These are phyloP conservation scores for Dicrostonyx torquatus DNA, from an alignment of 2,797 vertebrate species.

Conservation along the genomic window DNA sequence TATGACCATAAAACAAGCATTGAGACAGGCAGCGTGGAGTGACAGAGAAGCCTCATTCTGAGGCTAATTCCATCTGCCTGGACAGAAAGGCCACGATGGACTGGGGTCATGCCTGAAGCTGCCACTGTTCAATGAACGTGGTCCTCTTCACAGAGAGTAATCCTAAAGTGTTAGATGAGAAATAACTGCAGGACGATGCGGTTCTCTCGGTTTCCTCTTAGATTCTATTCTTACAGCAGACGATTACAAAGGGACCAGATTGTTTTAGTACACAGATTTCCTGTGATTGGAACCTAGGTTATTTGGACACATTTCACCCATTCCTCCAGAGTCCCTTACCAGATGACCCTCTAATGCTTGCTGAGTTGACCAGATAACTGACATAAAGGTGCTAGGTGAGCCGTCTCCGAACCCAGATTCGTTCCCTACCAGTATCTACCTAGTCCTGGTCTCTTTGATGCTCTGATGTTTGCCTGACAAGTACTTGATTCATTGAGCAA, in stretches of 20 bases:
- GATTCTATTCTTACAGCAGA: not conserved
- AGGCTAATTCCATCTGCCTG: not conserved
- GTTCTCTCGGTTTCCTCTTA: not conserved
- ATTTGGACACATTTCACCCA: not conserved
- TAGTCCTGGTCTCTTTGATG: not conserved
- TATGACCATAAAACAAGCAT: not conserved
- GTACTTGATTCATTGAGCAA: not conserved
- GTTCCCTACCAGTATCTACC: not conserved
- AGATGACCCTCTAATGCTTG: not conserved
- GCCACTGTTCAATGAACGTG: not conserved
- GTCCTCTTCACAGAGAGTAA: not conserved
- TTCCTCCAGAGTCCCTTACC: not conserved
- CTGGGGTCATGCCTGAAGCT: not conserved
- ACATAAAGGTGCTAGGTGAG: not conserved
- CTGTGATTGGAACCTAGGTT: not conserved
- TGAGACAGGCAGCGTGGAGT: not conserved
- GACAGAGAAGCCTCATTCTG: not conserved
- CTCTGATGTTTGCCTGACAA: not conserved
- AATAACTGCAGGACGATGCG: too few species aligned
- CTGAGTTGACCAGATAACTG: not conserved
- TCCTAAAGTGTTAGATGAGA: not conserved
- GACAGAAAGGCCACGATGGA: not conserved
- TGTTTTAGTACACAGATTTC: not conserved
- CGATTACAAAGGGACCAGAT: not conserved
- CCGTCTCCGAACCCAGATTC: not conserved